phyloP scores from a whole-genome alignment of 2,797 vertebrate species.

The Fundulus diaphanus region DNA sequence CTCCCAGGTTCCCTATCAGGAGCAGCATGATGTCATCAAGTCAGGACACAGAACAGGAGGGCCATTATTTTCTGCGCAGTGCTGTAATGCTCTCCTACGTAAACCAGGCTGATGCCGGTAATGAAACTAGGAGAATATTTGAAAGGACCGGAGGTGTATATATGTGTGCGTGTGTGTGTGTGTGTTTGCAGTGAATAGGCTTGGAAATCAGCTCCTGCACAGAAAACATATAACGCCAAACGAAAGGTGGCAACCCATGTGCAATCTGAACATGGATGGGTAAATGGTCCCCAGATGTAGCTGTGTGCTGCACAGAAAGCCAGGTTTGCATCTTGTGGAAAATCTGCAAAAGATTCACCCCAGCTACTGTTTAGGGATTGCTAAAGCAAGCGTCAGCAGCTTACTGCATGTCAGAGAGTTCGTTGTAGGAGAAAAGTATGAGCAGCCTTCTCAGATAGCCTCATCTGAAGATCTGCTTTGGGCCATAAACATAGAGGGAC shows the following conservation, averaged over 20 bases:
- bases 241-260: slow-evolving; percentile 31
- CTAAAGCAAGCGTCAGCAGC: slow-evolving; percentile 37
- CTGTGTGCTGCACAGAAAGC: slow-evolving; percentile 30
- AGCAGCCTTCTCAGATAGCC: background rate
- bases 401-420: slow-evolving; percentile 19
- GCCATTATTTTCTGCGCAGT: slow-evolving; percentile 55
- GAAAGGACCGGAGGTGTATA: slow-evolving; percentile 36
- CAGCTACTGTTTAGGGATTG: slow-evolving; percentile 40
- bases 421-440: background rate
- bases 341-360: slow-evolving; percentile 29
- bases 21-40: slow-evolving; percentile 66
- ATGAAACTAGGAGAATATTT: slow-evolving; percentile 68
- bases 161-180: background rate
- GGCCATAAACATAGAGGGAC: slow-evolving; percentile 5
- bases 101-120: slow-evolving; percentile 56
- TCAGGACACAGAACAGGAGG: slow-evolving; percentile 63
- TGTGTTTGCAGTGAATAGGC: background rate
- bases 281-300: slow-evolving; percentile 64
- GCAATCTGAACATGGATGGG: slow-evolving; percentile 35
- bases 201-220: slow-evolving; percentile 29
- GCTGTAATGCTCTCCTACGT: slow-evolving; percentile 64
- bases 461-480: slow-evolving; percentile 17
- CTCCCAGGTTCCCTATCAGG: slow-evolving; percentile 47
- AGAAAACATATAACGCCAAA: slow-evolving; percentile 44
- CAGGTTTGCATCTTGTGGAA: slow-evolving; percentile 41